Evolutionary conservation across 2,113 vertebrate genomes (phyloP).

Genomic region (Chiloscyllium plagiosum): DNA sequence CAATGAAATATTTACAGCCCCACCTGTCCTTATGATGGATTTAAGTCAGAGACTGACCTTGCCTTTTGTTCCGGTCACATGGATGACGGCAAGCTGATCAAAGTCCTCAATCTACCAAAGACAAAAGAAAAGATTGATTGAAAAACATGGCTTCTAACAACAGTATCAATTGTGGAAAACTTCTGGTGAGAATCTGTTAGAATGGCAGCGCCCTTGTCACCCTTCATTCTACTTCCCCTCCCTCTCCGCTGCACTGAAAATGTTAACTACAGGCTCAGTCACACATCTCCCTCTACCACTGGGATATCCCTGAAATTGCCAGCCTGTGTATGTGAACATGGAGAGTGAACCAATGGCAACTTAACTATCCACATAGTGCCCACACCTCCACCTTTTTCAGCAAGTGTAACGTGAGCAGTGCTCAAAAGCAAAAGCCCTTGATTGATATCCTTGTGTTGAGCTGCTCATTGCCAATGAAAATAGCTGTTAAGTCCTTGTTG

Average conservation of each 20-base stretch:
- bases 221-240: not conserved
- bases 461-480: not conserved
- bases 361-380: not conserved
- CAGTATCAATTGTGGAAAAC: not conserved
- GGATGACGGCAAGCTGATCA: conserved; percentile 83
- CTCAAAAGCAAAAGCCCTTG: not conserved
- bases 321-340: too few relatives aligned
- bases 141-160: not conserved
- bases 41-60: conserved; percentile 67
- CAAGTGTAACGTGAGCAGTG: not conserved
- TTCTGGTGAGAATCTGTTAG: not conserved
- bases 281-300: not conserved
- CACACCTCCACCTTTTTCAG: not conserved
- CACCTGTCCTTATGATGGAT: not conserved
- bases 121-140: conserved; percentile 39
- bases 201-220: not conserved
- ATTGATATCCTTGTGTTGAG: not conserved
- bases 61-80: conserved; percentile 91
- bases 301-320: not conserved
- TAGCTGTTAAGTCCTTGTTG: not conserved
- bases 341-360: not conserved
- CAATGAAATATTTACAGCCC: not conserved
- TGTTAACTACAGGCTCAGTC: not conserved
- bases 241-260: not conserved
- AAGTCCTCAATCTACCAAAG: conserved; percentile 74